Evolutionary conservation across 2,888 invertebrate genomes (phyloP).

Genomic region (Lasioglossum pauxillum): DNA sequence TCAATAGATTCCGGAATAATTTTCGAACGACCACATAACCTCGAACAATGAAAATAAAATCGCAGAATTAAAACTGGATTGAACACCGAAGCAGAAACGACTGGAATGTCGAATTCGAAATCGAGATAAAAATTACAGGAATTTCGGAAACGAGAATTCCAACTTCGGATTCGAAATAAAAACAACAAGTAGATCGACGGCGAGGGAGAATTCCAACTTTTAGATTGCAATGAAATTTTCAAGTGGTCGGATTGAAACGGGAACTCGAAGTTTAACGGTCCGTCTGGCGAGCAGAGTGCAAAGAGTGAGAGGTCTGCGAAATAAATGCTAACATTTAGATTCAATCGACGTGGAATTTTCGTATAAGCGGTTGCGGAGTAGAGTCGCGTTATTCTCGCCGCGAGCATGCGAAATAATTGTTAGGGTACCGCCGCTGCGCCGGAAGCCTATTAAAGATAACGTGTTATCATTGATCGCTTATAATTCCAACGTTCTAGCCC

Average conservation of each 20-base stretch:
- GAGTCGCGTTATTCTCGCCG: slow-evolving; percentile 21
- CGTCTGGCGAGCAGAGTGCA: not conserved
- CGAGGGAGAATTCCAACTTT: not conserved
- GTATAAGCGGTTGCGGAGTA: not conserved
- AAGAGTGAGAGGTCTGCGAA: too few relatives aligned
- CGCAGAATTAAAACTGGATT: too few relatives aligned
- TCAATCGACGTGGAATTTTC: not conserved
- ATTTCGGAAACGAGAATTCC: not conserved
- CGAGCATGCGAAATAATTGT: slow-evolving; percentile 39
- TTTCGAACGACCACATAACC: too few relatives aligned
- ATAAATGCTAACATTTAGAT: not conserved
- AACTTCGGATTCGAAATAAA: not conserved
- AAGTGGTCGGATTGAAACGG: not conserved
- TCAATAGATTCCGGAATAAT: too few relatives aligned
- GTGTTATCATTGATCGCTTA: slow-evolving; percentile 52
- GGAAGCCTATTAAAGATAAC: slow-evolving; percentile 54
- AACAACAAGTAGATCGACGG: not conserved
- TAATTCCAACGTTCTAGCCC: slow-evolving; percentile 36
- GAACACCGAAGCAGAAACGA: too few relatives aligned
- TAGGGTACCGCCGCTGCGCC: not conserved
- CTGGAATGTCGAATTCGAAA: not conserved
- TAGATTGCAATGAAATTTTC: slow-evolving; percentile 6
- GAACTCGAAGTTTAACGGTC: not conserved
- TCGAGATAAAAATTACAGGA: not conserved
- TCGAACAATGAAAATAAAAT: too few relatives aligned